phyloP scores from a whole-genome alignment of 2,113 vertebrate genomes.

The Gallinago undulata region DNA sequence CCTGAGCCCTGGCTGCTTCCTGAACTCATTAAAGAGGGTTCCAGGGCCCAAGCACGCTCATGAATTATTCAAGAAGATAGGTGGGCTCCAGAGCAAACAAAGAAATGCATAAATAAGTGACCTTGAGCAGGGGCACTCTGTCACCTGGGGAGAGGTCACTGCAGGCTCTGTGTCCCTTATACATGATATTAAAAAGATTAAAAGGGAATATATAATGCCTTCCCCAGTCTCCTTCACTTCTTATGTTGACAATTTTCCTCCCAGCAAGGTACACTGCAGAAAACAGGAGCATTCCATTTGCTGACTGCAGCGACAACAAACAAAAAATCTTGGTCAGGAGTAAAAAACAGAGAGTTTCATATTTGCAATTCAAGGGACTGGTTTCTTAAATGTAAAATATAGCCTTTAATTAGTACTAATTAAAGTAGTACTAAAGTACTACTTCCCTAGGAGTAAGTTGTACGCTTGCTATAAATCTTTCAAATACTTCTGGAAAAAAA shows the following conservation, averaged over 20 bases:
- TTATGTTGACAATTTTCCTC: neutral
- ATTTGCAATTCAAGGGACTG: neutral
- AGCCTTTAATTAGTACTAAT: neutral
- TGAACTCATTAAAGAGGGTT: neutral
- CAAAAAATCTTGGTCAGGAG: neutral
- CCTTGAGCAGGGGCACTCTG: neutral
- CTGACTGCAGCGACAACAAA: constrained; percentile 4
- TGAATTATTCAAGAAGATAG: constrained; percentile 10
- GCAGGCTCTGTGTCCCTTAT: neutral
- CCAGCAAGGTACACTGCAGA: neutral
- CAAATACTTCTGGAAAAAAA: neutral
- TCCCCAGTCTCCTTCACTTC: neutral
- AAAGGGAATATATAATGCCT: constrained; percentile 6
- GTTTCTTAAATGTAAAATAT: neutral
- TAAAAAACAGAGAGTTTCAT: neutral
- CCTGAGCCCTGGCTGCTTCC: constrained; percentile 8
- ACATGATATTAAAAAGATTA: neutral
- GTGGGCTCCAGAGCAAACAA: neutral
- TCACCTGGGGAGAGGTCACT: neutral
- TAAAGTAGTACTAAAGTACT: neutral
- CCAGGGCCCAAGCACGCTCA: neutral
- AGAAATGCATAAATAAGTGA: neutral
- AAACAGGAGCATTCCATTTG: neutral
- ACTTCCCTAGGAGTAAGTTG: neutral
- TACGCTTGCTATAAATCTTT: neutral